Evolutionary conservation across 1,140 invertebrate species (phyloP).

Genomic region (Drosophila repletoides): DNA sequence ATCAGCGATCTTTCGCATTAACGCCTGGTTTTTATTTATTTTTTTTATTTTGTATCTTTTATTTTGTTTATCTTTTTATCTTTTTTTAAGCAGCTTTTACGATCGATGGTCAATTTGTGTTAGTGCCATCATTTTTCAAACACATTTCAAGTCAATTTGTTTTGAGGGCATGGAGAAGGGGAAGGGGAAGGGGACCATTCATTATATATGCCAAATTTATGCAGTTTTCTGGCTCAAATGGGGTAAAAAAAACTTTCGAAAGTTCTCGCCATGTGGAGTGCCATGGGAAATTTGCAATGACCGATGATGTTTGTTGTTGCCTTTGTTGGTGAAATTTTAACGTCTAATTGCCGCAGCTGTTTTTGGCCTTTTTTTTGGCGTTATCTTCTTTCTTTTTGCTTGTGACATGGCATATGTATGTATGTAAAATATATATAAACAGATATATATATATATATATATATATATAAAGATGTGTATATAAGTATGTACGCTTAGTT

Average conservation of each 20-base stretch:
- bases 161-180: neutral
- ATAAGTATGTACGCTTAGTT: neutral
- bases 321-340: constrained; percentile 38
- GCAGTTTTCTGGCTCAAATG: constrained; percentile 25
- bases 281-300: constrained; percentile 46
- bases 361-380: neutral
- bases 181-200: neutral
- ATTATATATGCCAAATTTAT: constrained; percentile 44
- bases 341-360: constrained; percentile 35
- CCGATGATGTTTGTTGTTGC: constrained; percentile 20
- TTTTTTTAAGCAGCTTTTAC: neutral
- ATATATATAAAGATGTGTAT: neutral
- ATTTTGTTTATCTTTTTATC: neutral
- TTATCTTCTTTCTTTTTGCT: neutral
- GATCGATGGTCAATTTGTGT: constrained; percentile 1
- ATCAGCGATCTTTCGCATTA: constrained; percentile 13
- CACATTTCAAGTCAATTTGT: neutral
- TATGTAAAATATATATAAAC: neutral
- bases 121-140: neutral
- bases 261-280: constrained; percentile 25
- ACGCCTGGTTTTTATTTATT: neutral
- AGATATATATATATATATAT: neutral
- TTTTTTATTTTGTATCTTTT: neutral
- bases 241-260: constrained; percentile 36
- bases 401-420: constrained; percentile 1